Evolutionary conservation across 2,113 vertebrate genomes (phyloP), one percentile per base, ranked within the genome.

Genomic region (Myanophis thanlyinensis): DNA sequence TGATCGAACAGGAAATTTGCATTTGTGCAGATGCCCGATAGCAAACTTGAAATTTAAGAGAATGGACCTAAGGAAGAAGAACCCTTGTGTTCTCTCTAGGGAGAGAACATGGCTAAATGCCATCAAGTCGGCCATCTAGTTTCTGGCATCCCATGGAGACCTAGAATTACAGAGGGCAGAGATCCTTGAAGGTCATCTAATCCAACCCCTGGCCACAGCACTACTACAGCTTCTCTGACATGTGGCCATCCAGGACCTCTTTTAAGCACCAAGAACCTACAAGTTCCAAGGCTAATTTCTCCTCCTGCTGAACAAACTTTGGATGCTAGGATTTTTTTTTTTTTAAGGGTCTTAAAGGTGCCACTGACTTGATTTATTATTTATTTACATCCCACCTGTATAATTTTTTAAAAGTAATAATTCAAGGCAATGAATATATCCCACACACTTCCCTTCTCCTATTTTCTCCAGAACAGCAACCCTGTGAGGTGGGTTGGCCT

Each of bases 21-120:
- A 30, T 62, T 62, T 12, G 12, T 12, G 12, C 11, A 62, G 56
- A 62, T 30, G 56, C 56, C 56, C 2, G 10, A 59, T 12, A 59
- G 27, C 56, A 27, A 30, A 30, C 3, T 11, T 30, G 62, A 67
- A 67, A 15, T 67, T 0, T n/a, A 67, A 15, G 62, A 15, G 4
- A 67, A 6, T 35, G n/a, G 62, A 35, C 12, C 13, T 18, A 6
- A 0, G 62, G 30, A 15, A 15, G n/a, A 35, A 67, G 30, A 1
- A n/a, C 0, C 5, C 5, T 67, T 3, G 13, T 2, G 5, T 0
- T 67, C n/a, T 13, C 30, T 67, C 13, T 67, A 15, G 13, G 2
- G 62, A 5, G 62, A 35, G 62, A 35, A 35, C 13, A 15, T 15
- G 62, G 62, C 30, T 6, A n/a, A 67, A 35, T 13, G 4, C 62